phyloP scores from a whole-genome alignment of 2,888 invertebrate genomes.

The Ischnura elegans region DNA sequence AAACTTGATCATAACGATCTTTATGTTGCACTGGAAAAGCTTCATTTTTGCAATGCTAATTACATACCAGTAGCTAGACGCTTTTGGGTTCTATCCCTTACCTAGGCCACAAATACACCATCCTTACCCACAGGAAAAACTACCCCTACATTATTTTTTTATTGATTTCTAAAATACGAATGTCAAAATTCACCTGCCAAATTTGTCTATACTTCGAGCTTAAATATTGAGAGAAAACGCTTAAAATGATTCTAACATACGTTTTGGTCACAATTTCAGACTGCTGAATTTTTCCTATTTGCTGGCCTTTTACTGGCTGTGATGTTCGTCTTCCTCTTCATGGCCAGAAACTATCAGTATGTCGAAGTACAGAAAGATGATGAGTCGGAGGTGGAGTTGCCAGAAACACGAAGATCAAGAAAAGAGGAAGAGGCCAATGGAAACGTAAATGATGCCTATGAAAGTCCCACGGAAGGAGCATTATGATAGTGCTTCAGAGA shows the following conservation, averaged over 20 bases:
- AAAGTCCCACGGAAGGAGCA: conserved; percentile 53
- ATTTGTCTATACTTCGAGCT: no score
- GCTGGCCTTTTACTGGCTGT: conserved; percentile 91
- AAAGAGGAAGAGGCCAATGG: conserved; percentile 64
- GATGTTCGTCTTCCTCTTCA: conserved; percentile 88
- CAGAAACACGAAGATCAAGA: neutral
- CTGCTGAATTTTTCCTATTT: conserved; percentile 92
- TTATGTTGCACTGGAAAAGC: no score
- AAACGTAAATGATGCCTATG: conserved; percentile 69
- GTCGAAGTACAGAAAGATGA: conserved; percentile 74
- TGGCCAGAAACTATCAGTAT: conserved; percentile 91
- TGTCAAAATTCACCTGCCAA: no score
- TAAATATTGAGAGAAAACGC: no score
- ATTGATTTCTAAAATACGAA: no score
- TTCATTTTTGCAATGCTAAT: no score
- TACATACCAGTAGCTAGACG: no score
- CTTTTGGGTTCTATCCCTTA: no score
- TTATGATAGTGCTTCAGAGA: neutral
- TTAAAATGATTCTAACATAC: neutral
- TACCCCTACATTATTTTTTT: no score
- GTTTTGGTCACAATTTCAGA: conserved; percentile 81
- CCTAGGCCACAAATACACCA: no score
- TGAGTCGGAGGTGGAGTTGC: neutral
- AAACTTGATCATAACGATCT: no score
- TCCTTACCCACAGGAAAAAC: no score